These are phyloP conservation scores for Chlorops oryzae DNA, from an alignment of 1,140 invertebrate species.

Conservation along the genomic window DNA sequence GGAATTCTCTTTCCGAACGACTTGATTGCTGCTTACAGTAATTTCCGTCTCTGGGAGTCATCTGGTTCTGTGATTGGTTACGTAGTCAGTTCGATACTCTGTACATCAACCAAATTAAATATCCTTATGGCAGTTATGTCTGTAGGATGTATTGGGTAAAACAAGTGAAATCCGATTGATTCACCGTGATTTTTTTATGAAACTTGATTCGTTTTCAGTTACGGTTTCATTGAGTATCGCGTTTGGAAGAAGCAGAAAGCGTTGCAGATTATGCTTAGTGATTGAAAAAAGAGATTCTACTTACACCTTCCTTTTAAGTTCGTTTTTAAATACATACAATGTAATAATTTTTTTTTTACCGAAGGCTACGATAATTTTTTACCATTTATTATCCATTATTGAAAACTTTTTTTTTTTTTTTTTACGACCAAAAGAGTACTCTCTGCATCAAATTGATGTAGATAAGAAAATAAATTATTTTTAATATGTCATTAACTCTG, in stretches of 20 bases:
- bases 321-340: no score
- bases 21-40: slow-evolving; percentile 88
- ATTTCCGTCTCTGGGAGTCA: slow-evolving; percentile 87
- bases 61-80: slow-evolving; percentile 84
- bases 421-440: no score
- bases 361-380: no score
- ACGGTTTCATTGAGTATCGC: slow-evolving; percentile 38
- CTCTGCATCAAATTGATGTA: no score
- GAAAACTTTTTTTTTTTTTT: no score
- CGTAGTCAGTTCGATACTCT: slow-evolving; percentile 68
- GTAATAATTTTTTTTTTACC: no score
- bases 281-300: no score
- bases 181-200: neutral
- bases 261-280: slow-evolving; percentile 36
- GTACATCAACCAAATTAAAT: slow-evolving; percentile 69
- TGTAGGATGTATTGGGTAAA: slow-evolving; percentile 69
- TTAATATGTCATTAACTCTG: no score
- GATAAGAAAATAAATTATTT: no score
- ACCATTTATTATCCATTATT: no score
- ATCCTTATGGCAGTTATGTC: slow-evolving; percentile 66
- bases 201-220: slow-evolving; percentile 17
- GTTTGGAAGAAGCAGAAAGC: slow-evolving; percentile 41
- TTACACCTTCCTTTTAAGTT: no score
- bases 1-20: slow-evolving; percentile 80
- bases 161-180: neutral